Percentiles rank a stretch among this genome's conserved stretches.
Conservation (phyloP, 2,113 vertebrate genomes). For the Brevimyrus niger region DNA sequence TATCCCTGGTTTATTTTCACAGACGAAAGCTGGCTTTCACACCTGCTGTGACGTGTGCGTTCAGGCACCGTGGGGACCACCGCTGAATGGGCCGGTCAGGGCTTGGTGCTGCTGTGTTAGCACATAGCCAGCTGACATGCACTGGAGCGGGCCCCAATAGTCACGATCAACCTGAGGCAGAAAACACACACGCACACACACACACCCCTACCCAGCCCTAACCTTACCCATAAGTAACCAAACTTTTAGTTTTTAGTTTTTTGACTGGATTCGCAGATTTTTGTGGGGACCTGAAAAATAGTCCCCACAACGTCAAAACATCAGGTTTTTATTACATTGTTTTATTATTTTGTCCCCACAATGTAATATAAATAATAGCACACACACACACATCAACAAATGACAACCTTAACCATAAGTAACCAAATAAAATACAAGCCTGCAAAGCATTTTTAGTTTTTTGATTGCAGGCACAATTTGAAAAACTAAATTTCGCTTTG, state of each 20-base stretch:
- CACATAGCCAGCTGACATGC: background rate
- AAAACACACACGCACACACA: background rate
- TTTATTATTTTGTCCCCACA: too few relatives aligned
- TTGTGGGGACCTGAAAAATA: too few relatives aligned
- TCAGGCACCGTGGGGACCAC: background rate
- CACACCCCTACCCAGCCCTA: background rate
- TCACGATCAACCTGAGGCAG: background rate
- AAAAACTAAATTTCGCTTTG: background rate
- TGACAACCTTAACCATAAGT: background rate
- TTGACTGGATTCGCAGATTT: too few relatives aligned
- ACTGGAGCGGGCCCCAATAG: background rate
- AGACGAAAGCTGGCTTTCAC: background rate
- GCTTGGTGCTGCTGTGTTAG: background rate
- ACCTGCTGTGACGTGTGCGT: background rate
- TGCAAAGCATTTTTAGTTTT: background rate
- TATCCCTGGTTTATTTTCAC: background rate
- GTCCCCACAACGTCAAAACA: too few relatives aligned
- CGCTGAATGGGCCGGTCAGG: background rate
- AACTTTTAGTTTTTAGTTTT: too few relatives aligned
- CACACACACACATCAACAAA: background rate
- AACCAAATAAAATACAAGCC: background rate
- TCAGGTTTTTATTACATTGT: too few relatives aligned
- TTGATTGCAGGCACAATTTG: background rate
- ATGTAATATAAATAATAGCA: too few relatives aligned
- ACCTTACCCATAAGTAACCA: too few relatives aligned